Conservation (phyloP, 2,113 vertebrate species). For the Carlito syrichta region DNA sequence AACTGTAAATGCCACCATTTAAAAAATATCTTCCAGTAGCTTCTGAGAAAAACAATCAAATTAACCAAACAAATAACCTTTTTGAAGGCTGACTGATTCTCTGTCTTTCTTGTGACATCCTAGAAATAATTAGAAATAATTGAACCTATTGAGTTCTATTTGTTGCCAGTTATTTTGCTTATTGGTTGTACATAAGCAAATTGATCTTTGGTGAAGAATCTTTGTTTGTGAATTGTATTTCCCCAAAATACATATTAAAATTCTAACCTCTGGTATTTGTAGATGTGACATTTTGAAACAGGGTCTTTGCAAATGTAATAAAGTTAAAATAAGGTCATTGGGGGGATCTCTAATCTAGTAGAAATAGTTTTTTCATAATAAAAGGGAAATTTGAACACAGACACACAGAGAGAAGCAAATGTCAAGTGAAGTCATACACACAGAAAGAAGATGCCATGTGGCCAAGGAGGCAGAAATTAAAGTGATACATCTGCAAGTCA, state of each 20-base stretch:
- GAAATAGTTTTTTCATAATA: neutral
- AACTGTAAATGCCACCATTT: neutral
- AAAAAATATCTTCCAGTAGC: neutral
- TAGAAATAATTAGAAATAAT: neutral
- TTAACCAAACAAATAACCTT: too few species aligned
- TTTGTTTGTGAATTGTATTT: neutral
- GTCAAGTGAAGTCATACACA: neutral
- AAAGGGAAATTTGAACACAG: neutral
- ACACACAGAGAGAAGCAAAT: neutral
- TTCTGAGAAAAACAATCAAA: neutral
- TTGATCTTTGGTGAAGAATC: neutral
- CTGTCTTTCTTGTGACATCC: neutral
- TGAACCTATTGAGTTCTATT: neutral
- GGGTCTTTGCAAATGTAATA: neutral
- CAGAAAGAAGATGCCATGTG: neutral
- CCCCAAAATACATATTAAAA: neutral
- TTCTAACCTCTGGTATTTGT: neutral
- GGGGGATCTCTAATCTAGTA: neutral
- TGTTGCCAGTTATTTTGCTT: neutral
- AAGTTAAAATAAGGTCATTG: neutral
- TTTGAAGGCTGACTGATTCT: neutral
- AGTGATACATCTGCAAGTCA: neutral
- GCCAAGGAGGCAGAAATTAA: neutral
- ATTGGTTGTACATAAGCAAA: neutral
- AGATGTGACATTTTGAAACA: neutral